Percentiles rank a stretch among this genome's conserved stretches.
These are phyloP conservation scores for Leptoclinus maculatus DNA, from an alignment of 2,797 vertebrate genomes.

Conservation along the genomic window DNA sequence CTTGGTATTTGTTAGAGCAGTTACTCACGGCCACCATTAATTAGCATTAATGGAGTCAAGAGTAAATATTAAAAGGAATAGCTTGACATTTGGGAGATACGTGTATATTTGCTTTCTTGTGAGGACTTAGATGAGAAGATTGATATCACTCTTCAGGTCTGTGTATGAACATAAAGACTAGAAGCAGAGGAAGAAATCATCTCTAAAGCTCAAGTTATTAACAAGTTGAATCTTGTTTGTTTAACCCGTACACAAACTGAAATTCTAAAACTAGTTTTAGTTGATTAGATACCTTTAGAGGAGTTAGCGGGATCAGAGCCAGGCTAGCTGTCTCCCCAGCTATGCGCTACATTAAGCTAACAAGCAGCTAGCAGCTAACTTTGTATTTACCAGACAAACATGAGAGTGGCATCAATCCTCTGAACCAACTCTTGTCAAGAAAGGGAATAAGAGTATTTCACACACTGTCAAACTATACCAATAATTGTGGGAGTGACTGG, in stretches of 20 bases:
- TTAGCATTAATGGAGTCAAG: neutral
- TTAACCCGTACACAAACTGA: too few relatives aligned
- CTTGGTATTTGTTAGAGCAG: neutral
- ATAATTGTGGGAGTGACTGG: neutral
- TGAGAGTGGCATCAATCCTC: neutral
- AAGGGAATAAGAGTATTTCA: neutral
- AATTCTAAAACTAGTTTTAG: neutral
- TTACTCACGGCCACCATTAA: neutral
- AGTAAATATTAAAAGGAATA: neutral
- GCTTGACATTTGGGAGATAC: neutral
- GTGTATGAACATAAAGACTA: neutral
- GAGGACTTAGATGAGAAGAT: neutral
- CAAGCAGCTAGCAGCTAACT: neutral
- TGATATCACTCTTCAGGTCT: neutral
- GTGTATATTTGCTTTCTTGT: neutral
- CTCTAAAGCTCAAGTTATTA: neutral
- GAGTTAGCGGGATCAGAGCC: neutral
- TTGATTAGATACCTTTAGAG: neutral
- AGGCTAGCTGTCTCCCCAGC: neutral
- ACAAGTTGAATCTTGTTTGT: too few relatives aligned
- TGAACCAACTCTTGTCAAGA: neutral
- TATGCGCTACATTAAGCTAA: neutral
- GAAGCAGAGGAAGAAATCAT: neutral
- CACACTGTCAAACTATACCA: neutral
- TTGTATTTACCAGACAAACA: neutral